Base-by-base conservation (phyloP, 2,888 invertebrate species). In the Euzetes globulus region DNA sequence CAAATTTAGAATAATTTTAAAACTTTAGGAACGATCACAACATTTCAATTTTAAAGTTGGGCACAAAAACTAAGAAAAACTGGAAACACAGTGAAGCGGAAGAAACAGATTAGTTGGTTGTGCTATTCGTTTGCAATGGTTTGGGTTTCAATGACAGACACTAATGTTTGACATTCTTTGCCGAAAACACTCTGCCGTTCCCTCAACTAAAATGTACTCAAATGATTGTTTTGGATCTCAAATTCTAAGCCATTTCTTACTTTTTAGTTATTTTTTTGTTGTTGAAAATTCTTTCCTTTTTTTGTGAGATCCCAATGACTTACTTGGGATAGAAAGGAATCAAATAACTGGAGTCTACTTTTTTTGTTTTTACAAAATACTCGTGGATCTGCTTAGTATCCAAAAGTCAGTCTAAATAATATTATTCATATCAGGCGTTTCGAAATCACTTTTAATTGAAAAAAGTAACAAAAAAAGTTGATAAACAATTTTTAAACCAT, bases 81-180 rank as follows among this genome's bases (percentile, higher is more conserved):
- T 55, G 22, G 25, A 55, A 22, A 55, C 22, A 55, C 50, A 50
- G 50, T 55, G 55, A 55, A 55, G 55, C 55, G 55, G 55, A 55
- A 55, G 55, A 55, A 55, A 55, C 22, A 55, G 55, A 55, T 55
- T 55, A 55, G 55, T 55, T 55, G 19, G 22, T 41, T 55, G 55
- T 22, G 50, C 55, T 22, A 41, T 55, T 52, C 25, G 22, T 55
- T 55, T 25, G 55, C 55, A 9, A 55, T 55, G 55, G 55, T 50
- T 50, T 50, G 19, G 55, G 25, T 55, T 55, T 55, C 55, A 55
- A 55, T 55, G 41, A 55, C 19, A 50, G 11, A 55, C 22, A 55
- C 22, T 55, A 55, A 55, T 55, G 55, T 55, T 55, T 55, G 55
- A 55, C 55, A 55, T 55, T 55, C 22, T 55, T 55, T 55, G 55